These are phyloP conservation scores for Enoplosus armatus DNA, from an alignment of 2,797 vertebrate genomes.

Conservation along the genomic window DNA sequence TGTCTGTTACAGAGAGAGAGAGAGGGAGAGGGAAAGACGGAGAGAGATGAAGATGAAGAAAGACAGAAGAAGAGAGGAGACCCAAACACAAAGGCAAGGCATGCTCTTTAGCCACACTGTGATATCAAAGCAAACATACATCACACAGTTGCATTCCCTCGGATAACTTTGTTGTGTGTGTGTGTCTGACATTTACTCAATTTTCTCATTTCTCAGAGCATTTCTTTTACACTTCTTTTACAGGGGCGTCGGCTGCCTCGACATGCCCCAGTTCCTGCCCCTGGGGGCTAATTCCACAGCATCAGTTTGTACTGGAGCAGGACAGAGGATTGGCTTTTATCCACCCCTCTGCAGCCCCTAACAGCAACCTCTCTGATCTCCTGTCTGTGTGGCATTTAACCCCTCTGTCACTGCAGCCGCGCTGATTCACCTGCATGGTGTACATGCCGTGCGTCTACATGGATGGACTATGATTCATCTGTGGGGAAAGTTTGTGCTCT, in stretches of 20 bases:
- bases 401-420: constrained; percentile 63
- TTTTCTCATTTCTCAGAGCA: constrained; percentile 76
- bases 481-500: constrained; percentile 30
- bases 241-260: constrained; percentile 75
- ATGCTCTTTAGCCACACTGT: constrained; percentile 49
- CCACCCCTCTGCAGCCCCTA: constrained; percentile 75
- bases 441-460: neutral
- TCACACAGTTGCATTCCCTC: constrained; percentile 57
- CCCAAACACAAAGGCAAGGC: constrained; percentile 38
- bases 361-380: constrained; percentile 79
- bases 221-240: constrained; percentile 73
- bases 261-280: constrained; percentile 85
- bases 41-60: constrained; percentile 38
- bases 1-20: constrained; percentile 77
- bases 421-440: constrained; percentile 49
- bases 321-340: constrained; percentile 82
- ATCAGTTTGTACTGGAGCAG: constrained; percentile 79
- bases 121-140: constrained; percentile 73
- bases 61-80: constrained; percentile 34
- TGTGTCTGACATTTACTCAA: constrained; percentile 66
- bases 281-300: constrained; percentile 85
- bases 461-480: constrained; percentile 45
- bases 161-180: constrained; percentile 57
- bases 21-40: neutral
- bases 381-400: constrained; percentile 84